Evolutionary conservation across 2,113 vertebrate genomes (phyloP).

Genomic region (Emydura subglobosa): DNA sequence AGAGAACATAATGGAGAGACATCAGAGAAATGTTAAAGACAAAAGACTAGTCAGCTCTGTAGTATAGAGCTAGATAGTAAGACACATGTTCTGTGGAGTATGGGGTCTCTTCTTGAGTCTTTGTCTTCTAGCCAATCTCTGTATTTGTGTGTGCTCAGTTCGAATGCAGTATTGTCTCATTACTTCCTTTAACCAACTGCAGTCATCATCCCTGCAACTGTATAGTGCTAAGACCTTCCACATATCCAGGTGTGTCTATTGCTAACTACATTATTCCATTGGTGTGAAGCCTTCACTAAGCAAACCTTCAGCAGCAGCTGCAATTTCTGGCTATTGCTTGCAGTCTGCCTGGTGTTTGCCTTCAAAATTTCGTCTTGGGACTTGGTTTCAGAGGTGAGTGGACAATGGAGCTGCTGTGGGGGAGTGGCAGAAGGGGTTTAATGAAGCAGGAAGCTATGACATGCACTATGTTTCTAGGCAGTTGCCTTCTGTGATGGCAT

Average conservation of each 20-base stretch:
- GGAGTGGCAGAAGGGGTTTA: not conserved
- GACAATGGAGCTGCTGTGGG: fast-evolving
- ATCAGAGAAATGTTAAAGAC: not conserved
- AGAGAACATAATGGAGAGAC: not conserved
- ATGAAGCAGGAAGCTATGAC: not conserved
- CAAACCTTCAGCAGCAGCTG: not conserved
- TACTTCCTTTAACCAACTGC: not conserved
- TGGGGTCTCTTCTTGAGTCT: too few species aligned
- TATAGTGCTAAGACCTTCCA: not conserved
- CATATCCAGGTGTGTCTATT: not conserved
- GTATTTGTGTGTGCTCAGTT: not conserved
- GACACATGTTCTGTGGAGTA: not conserved
- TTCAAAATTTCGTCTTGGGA: not conserved
- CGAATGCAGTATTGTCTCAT: not conserved
- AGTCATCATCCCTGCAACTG: not conserved
- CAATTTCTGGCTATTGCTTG: fast-evolving
- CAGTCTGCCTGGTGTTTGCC: fast-evolving
- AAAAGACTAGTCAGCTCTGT: not conserved
- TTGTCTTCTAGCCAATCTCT: too few species aligned
- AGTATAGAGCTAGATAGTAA: not conserved
- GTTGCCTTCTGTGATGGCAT: not conserved
- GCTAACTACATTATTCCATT: not conserved
- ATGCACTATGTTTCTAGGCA: not conserved
- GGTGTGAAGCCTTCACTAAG: not conserved
- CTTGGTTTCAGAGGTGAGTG: fast-evolving